Base-by-base conservation (phyloP, 2,113 vertebrate species). In the Cyanoliseus patagonus region DNA sequence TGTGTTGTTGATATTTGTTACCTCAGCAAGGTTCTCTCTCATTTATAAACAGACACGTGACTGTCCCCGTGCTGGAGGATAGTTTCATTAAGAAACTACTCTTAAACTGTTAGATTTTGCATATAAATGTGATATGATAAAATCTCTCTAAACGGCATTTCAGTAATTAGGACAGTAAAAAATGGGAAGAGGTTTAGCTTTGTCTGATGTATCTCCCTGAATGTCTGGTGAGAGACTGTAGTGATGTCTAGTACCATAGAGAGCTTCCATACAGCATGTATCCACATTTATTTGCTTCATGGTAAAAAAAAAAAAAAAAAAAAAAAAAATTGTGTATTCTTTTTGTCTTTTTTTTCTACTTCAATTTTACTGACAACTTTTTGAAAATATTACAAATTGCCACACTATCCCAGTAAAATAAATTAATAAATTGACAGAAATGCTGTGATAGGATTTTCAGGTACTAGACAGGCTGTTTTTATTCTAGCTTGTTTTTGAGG, bases 251-350 rank as follows among this genome's bases (percentile, higher is more conserved):
- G 9, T 72, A 9, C 24, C 44, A 31, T 17, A 70, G 55, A 6
- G 27, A 67, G 30, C 31, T 57, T 70, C 33, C 8, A 4, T 67
- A 23, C 6, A 59, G 5, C 57, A 31, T 53, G 11, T 53, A 20
- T 73, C 14, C 9, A 2, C 46, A 13, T 64, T 72, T 84, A 61
- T 51, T 70, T 0, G 19, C 35, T 4, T 27, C 0, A 0, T 46
- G 17, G 31, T 55, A 12, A 64, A 61, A 73, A 23, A 57, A 37
- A 17, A 8, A 70, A 46, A 62, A 52, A n/a, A 52, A 62, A n/a
- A n/a, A 5, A 25, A 25, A 49, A 37, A n/a, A 9, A n/a, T 63
- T 61, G 62, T 66, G 18, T 5, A 28, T 61, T 66, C 22, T 77
- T 80, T 88, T 59, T 31, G 3, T 59, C 27, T 25, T 42, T 6